Evolutionary conservation across 2,888 invertebrate species (phyloP).

Genomic region (Microdon myrmicae): DNA sequence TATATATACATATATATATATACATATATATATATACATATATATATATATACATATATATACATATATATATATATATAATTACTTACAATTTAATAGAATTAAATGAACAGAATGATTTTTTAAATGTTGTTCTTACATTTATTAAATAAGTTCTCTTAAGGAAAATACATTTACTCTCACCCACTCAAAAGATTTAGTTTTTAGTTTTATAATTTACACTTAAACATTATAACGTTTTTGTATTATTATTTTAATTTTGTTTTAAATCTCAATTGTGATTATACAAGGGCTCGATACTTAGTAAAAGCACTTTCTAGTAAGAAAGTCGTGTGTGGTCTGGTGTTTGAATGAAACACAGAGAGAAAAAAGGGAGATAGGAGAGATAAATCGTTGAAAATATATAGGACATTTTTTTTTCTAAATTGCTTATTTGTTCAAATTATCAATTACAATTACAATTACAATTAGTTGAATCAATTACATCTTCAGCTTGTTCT

Average conservation of each 20-base stretch:
- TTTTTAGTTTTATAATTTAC: too few species aligned
- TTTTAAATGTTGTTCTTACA: conserved; percentile 12
- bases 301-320: too few species aligned
- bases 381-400: too few species aligned
- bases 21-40: conserved; percentile 17
- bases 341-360: too few species aligned
- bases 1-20: conserved; percentile 1
- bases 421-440: too few species aligned
- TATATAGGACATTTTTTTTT: too few species aligned
- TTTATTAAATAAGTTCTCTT: conserved; percentile 13
- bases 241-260: conserved; percentile 9
- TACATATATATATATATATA: conserved; percentile 35
- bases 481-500: too few species aligned
- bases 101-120: conserved; percentile 23
- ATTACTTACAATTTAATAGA: conserved; percentile 38
- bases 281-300: conserved; percentile 14
- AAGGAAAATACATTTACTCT: conserved; percentile 36
- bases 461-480: too few species aligned
- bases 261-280: conserved; percentile 16
- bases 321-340: too few species aligned
- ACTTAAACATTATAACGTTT: conserved; percentile 19
- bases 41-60: conserved; percentile 29
- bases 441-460: too few species aligned
- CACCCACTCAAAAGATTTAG: too few species aligned
- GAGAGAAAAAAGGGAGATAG: too few species aligned